A percentile compares a stretch with the other conserved stretches of the same genome.
Evolutionary conservation across 2,113 vertebrate genomes (phyloP).

Genomic region (pig (Sus scrofa)): DNA sequence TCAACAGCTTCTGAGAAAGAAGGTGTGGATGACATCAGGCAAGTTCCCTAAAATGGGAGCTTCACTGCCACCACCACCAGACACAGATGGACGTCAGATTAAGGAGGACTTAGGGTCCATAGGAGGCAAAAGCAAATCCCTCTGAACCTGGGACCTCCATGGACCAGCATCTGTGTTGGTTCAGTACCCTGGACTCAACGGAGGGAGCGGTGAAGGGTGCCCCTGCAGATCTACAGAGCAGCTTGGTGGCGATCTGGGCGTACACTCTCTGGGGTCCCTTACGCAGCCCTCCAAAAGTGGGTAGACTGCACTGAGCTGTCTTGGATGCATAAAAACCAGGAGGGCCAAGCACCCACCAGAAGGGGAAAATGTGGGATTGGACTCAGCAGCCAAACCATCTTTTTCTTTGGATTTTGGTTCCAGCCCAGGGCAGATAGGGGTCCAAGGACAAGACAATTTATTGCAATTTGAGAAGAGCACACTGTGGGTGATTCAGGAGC

Average conservation of each 20-base stretch:
- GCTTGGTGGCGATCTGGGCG: not conserved
- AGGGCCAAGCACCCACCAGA: not conserved
- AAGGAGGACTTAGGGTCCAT: too few species aligned
- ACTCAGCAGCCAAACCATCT: not conserved
- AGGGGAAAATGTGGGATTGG: not conserved
- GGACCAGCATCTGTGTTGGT: not conserved
- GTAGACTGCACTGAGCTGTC: not conserved
- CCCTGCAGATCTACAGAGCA: not conserved
- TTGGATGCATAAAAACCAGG: not conserved
- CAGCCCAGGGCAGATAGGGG: not conserved
- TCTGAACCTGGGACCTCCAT: not conserved
- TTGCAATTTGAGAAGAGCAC: not conserved
- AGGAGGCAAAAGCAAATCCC: not conserved
- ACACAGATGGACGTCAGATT: not conserved
- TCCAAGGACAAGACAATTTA: not conserved
- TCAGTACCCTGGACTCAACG: not conserved
- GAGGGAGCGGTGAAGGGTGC: not conserved
- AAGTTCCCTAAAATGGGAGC: not conserved
- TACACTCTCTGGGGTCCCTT: not conserved
- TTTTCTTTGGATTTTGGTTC: not conserved
- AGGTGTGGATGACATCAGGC: rapidly evolving
- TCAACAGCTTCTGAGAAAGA: not conserved
- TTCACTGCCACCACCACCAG: not conserved
- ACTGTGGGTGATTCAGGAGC: not conserved
- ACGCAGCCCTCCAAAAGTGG: not conserved